Percentiles rank a stretch among this genome's conserved stretches.
Conservation (phyloP, 2,888 invertebrate species). For the Tenthredo distinguenda region DNA sequence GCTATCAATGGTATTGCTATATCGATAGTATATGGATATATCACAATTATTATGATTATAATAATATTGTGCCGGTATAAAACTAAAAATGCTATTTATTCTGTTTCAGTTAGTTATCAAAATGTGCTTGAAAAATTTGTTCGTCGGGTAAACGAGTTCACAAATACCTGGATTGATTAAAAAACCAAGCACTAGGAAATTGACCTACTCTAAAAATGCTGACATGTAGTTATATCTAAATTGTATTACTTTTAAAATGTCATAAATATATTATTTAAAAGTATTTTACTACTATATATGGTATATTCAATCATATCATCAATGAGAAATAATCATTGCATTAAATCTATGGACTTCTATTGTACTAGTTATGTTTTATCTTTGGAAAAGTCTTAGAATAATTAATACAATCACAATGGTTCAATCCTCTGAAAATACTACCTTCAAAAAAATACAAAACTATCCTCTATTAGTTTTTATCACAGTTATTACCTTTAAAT, state of each 20-base stretch:
- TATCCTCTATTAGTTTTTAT: slow-evolving; percentile 23
- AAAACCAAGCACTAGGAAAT: background rate
- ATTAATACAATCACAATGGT: slow-evolving; percentile 20
- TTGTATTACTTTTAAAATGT: background rate
- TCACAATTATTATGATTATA: slow-evolving; percentile 16
- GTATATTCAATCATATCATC: background rate
- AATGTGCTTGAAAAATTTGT: background rate
- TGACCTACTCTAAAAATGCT: background rate
- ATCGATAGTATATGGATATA: background rate
- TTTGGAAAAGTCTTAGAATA: slow-evolving; percentile 16
- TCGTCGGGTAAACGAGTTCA: background rate
- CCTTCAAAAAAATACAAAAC: slow-evolving; percentile 25
- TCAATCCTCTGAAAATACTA: slow-evolving; percentile 29
- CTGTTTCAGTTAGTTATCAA: background rate
- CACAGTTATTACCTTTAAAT: slow-evolving; percentile 34
- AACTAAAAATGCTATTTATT: background rate
- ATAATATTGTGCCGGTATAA: slow-evolving; percentile 8
- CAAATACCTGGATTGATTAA: background rate
- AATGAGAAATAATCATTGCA: background rate
- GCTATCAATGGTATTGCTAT: background rate
- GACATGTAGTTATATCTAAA: background rate
- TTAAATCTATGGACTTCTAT: background rate
- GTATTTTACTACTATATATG: background rate
- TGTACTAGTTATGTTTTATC: background rate
- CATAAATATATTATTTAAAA: background rate